Percentiles rank a stretch among this genome's conserved stretches.
Evolutionary conservation across 2,797 vertebrate genomes (phyloP).

Genomic region (Cynodonichthys magdalenae): DNA sequence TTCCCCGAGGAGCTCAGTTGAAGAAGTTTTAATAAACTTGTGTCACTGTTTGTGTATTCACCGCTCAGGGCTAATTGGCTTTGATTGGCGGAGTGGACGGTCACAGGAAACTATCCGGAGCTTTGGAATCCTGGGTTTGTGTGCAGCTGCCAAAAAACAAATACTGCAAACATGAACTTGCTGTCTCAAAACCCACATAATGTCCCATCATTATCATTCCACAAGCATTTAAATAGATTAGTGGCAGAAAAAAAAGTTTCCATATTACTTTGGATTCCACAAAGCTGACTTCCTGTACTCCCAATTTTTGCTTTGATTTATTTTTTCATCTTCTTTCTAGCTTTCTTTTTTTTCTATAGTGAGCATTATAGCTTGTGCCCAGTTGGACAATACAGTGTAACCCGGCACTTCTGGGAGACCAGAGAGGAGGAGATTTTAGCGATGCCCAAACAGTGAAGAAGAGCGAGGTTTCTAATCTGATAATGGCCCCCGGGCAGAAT

Average conservation of each 20-base stretch:
- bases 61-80: slow-evolving; percentile 38
- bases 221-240: slow-evolving; percentile 51
- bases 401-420: slow-evolving; percentile 56
- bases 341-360: not conserved
- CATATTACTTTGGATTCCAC: slow-evolving; percentile 15
- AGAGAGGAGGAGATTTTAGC: slow-evolving; percentile 28
- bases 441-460: slow-evolving; percentile 43
- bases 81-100: slow-evolving; percentile 49
- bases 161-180: slow-evolving; percentile 34
- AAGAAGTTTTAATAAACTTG: slow-evolving; percentile 21
- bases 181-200: slow-evolving; percentile 50
- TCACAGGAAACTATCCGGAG: slow-evolving; percentile 41
- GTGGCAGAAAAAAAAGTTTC: slow-evolving; percentile 26
- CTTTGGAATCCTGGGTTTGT: slow-evolving; percentile 20
- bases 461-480: slow-evolving; percentile 62
- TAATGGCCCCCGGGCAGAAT: slow-evolving; percentile 56
- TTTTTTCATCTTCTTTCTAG: slow-evolving; percentile 12
- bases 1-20: slow-evolving; percentile 26
- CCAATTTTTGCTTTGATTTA: slow-evolving; percentile 2
- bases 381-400: slow-evolving; percentile 54
- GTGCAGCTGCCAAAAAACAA: slow-evolving; percentile 35
- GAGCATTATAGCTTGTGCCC: slow-evolving; percentile 21
- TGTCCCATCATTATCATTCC: slow-evolving; percentile 61
- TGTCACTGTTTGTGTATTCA: slow-evolving; percentile 51
- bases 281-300: not conserved